phyloP scores from a whole-genome alignment of 1,140 invertebrate species.

The Rhopalosiphum padi region DNA sequence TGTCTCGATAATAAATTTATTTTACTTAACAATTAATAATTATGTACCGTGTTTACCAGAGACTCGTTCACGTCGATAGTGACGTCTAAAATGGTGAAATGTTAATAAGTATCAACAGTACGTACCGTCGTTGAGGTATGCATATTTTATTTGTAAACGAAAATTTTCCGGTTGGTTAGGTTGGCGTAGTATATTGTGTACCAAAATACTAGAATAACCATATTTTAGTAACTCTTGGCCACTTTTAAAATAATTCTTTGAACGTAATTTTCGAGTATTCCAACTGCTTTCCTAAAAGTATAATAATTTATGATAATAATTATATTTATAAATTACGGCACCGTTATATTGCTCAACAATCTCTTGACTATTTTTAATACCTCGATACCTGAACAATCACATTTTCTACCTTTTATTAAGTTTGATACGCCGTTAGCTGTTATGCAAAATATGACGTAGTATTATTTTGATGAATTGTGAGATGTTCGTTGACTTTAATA shows the following conservation, averaged over 20 bases:
- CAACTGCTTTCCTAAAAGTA: no score
- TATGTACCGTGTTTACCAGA: neutral
- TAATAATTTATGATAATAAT: no score
- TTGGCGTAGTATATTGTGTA: neutral
- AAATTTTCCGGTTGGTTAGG: neutral
- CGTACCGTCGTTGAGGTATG: neutral
- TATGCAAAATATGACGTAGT: neutral
- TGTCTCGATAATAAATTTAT: neutral
- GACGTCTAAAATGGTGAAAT: neutral
- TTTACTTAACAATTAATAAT: neutral
- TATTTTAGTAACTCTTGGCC: neutral
- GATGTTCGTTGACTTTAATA: neutral
- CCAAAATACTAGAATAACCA: neutral
- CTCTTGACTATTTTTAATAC: no score
- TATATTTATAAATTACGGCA: no score
- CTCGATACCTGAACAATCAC: neutral
- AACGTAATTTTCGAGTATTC: no score
- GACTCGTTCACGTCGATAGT: neutral
- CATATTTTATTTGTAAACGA: neutral
- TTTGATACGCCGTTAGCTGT: neutral
- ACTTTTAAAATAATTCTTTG: neutral
- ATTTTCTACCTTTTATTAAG: neutral
- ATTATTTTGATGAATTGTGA: neutral
- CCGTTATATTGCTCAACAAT: no score
- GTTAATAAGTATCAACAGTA: neutral